A percentile compares a stretch with the other conserved stretches of the same genome.
phyloP scores from a whole-genome alignment of 2,113 vertebrate genomes.

The Campylomormyrus tamandua region DNA sequence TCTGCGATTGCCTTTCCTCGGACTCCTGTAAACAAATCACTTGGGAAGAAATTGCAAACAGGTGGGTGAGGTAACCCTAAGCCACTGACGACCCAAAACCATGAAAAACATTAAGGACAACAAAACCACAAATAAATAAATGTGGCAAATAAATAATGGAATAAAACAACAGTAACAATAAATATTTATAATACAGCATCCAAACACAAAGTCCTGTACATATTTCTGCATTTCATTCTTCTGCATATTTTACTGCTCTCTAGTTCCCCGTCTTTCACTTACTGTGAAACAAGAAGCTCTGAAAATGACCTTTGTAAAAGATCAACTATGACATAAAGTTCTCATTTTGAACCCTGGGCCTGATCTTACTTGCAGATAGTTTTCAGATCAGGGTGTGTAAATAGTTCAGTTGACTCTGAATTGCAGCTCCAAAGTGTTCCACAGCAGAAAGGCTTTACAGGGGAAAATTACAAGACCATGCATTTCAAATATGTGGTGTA shows the following conservation, averaged over 20 bases:
- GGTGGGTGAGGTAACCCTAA: background rate
- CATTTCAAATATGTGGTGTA: background rate
- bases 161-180: conserved; percentile 3
- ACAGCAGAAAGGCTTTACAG: background rate
- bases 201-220: background rate
- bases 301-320: background rate
- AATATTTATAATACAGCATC: background rate
- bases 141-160: background rate
- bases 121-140: background rate
- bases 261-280: background rate
- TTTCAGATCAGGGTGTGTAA: background rate
- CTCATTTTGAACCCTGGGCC: background rate
- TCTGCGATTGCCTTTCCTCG: background rate
- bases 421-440: background rate
- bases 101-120: background rate
- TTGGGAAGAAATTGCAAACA: background rate
- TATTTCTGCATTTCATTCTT: background rate
- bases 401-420: background rate
- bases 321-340: background rate
- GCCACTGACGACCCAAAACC: background rate
- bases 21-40: background rate
- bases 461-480: background rate
- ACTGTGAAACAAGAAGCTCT: background rate
- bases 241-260: background rate
- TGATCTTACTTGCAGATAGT: background rate